A percentile compares a stretch with the other conserved stretches of the same genome.
Evolutionary conservation across 2,888 invertebrate genomes (phyloP).

Genomic region (Therioaphis trifolii): DNA sequence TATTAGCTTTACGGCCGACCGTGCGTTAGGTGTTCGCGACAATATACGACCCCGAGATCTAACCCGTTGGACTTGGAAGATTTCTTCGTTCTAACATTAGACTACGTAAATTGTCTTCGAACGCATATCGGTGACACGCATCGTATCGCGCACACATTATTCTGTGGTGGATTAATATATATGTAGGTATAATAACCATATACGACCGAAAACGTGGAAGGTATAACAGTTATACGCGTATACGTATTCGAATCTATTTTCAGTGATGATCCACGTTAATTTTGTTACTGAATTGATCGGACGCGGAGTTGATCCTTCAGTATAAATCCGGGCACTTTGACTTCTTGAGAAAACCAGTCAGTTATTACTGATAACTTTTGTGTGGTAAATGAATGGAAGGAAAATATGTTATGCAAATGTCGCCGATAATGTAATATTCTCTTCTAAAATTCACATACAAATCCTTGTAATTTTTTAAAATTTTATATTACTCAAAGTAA

Average conservation of each 20-base stretch:
- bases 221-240: slow-evolving; percentile 42
- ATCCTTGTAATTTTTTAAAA: too few species aligned
- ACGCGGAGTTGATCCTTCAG: background rate
- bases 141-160: background rate
- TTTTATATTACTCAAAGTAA: too few species aligned
- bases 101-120: background rate
- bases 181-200: background rate
- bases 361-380: too few species aligned
- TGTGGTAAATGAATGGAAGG: too few species aligned
- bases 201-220: slow-evolving; percentile 22
- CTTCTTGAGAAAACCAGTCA: too few species aligned
- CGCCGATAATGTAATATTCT: too few species aligned
- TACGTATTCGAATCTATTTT: slow-evolving; percentile 19
- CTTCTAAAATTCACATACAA: too few species aligned
- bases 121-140: background rate
- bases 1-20: too few species aligned
- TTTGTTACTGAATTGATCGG: background rate
- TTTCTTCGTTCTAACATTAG: background rate
- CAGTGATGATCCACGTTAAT: slow-evolving; percentile 12
- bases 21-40: too few species aligned
- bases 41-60: too few species aligned
- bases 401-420: too few species aligned
- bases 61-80: too few species aligned
- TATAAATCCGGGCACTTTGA: background rate
- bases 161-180: background rate